These are phyloP conservation scores for Trichonephila clavipes DNA, from an alignment of 1,140 invertebrate genomes.

Conservation along the genomic window DNA sequence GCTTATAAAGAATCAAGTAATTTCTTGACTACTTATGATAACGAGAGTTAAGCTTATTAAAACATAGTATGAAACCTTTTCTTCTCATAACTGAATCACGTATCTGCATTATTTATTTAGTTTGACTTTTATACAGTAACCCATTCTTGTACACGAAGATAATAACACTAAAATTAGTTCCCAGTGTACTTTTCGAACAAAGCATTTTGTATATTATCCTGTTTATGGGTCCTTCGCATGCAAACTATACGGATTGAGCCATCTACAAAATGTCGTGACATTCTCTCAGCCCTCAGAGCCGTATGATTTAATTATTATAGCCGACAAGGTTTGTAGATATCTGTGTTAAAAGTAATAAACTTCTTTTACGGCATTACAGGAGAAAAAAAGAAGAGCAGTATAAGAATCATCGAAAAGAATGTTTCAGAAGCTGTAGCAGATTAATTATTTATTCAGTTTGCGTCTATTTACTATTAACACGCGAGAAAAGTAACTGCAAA, in stretches of 20 bases:
- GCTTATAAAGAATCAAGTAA: no score
- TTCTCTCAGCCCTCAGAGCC: not conserved
- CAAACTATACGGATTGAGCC: not conserved
- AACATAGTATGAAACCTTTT: no score
- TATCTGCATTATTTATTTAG: not conserved
- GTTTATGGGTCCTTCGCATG: slow-evolving; percentile 2
- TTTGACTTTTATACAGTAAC: not conserved
- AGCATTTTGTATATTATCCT: not conserved
- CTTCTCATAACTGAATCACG: not conserved
- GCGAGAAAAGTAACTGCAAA: not conserved
- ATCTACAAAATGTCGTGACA: not conserved
- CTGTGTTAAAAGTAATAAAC: slow-evolving; percentile 20
- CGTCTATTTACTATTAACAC: slow-evolving; percentile 31
- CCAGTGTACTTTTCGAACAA: not conserved
- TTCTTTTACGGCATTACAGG: not conserved
- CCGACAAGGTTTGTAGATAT: not conserved
- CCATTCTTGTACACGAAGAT: not conserved
- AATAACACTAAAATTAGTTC: not conserved
- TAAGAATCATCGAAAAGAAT: not conserved
- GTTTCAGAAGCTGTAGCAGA: not conserved
- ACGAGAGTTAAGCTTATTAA: no score
- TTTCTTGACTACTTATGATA: no score
- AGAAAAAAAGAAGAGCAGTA: not conserved
- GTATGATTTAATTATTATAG: not conserved
- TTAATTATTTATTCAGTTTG: slow-evolving; percentile 20